These are phyloP conservation scores for Spatula clypeata DNA, from an alignment of 2,797 vertebrate genomes.

Conservation along the genomic window DNA sequence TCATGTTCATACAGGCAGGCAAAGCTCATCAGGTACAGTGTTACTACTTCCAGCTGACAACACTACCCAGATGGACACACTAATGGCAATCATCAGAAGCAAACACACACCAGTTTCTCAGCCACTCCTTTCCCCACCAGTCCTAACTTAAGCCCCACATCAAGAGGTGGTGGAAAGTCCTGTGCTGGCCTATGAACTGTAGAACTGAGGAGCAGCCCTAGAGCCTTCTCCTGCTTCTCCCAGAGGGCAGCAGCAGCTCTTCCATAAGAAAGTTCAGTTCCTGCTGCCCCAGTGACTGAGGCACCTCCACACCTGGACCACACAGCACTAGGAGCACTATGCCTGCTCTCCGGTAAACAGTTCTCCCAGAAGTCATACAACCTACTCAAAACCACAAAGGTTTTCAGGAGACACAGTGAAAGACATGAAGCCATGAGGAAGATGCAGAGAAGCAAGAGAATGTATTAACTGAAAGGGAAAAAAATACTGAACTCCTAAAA, in stretches of 20 bases:
- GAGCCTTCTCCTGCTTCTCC: neutral
- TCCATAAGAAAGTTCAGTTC: neutral
- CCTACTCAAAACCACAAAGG: neutral
- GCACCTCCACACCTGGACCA: neutral
- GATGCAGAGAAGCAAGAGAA: neutral
- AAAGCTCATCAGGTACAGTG: fast-evolving
- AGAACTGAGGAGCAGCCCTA: neutral
- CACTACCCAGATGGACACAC: fast-evolving
- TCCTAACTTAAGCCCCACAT: neutral
- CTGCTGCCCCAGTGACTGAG: neutral
- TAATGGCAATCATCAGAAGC: neutral
- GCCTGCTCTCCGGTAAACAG: neutral
- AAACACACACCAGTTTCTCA: neutral
- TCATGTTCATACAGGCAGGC: fast-evolving
- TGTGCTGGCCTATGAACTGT: fast-evolving
- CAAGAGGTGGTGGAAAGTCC: fast-evolving
- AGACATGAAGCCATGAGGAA: neutral
- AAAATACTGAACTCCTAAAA: neutral
- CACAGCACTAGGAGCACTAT: fast-evolving
- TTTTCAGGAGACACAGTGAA: neutral
- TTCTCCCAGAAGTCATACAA: neutral
- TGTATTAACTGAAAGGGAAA: fast-evolving
- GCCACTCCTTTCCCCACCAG: neutral
- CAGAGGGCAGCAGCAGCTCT: neutral
- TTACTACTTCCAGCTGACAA: neutral